Base-by-base conservation (phyloP, 2,113 vertebrate species). In the Pteronura brasiliensis region DNA sequence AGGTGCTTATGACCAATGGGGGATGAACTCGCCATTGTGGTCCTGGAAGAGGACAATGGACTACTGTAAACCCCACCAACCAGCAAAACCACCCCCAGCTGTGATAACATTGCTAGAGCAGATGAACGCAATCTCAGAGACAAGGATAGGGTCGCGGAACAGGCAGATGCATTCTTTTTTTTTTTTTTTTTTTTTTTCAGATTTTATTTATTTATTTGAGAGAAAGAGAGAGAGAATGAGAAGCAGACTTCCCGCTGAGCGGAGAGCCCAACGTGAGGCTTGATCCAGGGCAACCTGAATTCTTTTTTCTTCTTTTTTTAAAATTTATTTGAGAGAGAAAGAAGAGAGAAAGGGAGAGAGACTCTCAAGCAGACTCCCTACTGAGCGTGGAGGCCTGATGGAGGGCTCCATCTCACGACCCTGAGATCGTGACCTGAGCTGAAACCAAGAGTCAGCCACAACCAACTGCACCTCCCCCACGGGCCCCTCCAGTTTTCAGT, bases 341-440 rank as follows among this genome's bases (percentile, higher is more conserved):
- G 34, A 18, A 69, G 34, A 69, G 17, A 34, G 34, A 69, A 69
- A 69, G 7, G 34, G 34, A 69, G 65, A 67, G 15, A 18, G 34
- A 69, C n/a, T n/a, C 34, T 69, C 34, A 69, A 69, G 67, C 67
- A 69, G 67, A 10, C 34, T 69, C 34, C 34, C 4, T 20, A 34
- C 17, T 69, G 34, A 69, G 34, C 8, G 0, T 21, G 4, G 67
- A 69, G 34, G 34, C 7, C 67, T 1, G 4, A 36, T 0, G 1
- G 17, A 69, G 67, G 67, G 34, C 67, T n/a, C 17, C 34, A n/a
- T 36, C 67, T 69, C 34, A 36, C 1, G 4, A 69, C 67, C 67
- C 67, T 9, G 4, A 69, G 67, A 36, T 69, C 34, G 1, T 2
- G 67, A 69, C 67, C 34, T 36, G 67, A 69, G 34, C 34, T 8